phyloP scores from a whole-genome alignment of 2,888 invertebrate genomes.

The Cephus runcator region DNA sequence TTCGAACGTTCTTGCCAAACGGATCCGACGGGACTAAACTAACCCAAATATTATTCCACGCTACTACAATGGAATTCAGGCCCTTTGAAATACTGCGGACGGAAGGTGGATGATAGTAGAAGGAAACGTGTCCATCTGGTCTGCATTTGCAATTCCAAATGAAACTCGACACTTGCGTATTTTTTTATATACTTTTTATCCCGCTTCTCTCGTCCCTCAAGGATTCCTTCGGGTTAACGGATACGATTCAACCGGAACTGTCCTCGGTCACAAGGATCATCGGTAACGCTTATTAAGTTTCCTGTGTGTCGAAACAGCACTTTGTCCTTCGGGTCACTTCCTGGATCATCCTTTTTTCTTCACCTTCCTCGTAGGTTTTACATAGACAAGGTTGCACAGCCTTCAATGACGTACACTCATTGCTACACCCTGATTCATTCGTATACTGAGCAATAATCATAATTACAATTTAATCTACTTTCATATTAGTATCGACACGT shows the following conservation, averaged over 20 bases:
- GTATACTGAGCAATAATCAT: background rate
- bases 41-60: slow-evolving; percentile 44
- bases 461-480: background rate
- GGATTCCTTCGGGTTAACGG: background rate
- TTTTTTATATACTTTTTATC: background rate
- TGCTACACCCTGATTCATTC: background rate
- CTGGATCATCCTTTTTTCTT: background rate
- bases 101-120: slow-evolving; percentile 8
- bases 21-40: slow-evolving; percentile 8
- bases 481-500: background rate
- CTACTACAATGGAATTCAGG: slow-evolving; percentile 11
- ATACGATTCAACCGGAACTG: background rate
- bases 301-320: background rate
- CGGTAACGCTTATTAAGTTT: background rate
- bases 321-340: background rate
- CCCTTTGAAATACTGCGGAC: slow-evolving; percentile 4
- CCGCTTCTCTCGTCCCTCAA: background rate
- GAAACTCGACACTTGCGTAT: slow-evolving; percentile 9
- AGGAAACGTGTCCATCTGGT: slow-evolving; percentile 43
- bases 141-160: slow-evolving; percentile 49
- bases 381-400: background rate
- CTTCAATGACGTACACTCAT: background rate
- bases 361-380: background rate
- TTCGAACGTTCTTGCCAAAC: slow-evolving; percentile 16
- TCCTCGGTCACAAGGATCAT: background rate